These are phyloP conservation scores for Gallinago undulata DNA, from an alignment of 2,113 vertebrate genomes.

Conservation along the genomic window DNA sequence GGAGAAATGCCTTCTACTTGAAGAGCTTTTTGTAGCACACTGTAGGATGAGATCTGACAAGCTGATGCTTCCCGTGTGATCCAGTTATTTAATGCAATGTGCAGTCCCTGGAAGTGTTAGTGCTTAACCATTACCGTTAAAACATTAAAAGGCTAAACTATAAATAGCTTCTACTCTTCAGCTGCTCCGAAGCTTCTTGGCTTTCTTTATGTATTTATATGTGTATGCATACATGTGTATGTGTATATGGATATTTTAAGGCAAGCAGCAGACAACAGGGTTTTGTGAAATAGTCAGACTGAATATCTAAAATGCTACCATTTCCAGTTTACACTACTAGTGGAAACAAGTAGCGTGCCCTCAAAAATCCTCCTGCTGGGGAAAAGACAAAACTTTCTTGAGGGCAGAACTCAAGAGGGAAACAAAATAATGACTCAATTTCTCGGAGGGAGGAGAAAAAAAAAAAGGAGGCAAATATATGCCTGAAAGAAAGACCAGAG, in stretches of 20 bases:
- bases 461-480: not conserved
- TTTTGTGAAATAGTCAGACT: not conserved
- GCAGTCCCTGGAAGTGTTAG: not conserved
- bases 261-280: not conserved
- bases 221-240: not conserved
- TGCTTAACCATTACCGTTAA: slow-evolving; percentile 22
- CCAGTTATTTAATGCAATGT: slow-evolving; percentile 28
- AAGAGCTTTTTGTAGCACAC: slow-evolving; percentile 29
- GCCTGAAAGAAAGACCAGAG: slow-evolving; percentile 43
- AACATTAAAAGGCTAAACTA: slow-evolving; percentile 28
- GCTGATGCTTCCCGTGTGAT: slow-evolving; percentile 28
- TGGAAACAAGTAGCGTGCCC: not conserved
- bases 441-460: not conserved
- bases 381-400: slow-evolving; percentile 14
- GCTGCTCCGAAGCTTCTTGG: not conserved
- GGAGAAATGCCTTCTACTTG: not conserved
- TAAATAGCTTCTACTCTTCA: not conserved
- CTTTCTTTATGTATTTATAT: not conserved
- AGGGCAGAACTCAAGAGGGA: not conserved
- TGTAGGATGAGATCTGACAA: slow-evolving; percentile 43
- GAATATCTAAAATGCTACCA: not conserved
- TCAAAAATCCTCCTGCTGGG: not conserved
- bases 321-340: not conserved
- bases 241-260: not conserved
- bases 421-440: not conserved